Conservation (phyloP, 2,113 vertebrate species). For the Elephas maximus region DNA sequence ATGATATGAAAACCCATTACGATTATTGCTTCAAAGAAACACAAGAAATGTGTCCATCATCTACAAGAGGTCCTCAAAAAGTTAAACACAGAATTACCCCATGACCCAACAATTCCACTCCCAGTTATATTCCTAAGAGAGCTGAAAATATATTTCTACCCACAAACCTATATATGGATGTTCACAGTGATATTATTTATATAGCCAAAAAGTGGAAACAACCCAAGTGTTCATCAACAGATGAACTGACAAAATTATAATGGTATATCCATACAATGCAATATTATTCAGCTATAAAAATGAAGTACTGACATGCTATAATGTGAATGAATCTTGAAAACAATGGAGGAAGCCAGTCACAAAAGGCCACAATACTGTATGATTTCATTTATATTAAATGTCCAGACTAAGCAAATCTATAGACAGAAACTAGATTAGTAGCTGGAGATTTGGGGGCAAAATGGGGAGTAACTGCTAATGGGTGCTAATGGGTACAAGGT, state of each 20-base stretch:
- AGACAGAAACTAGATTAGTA: neutral
- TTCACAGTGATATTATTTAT: neutral
- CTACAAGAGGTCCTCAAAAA: neutral
- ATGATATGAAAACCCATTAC: slow-evolving; percentile 28
- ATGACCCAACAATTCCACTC: slow-evolving; percentile 1
- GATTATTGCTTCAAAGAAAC: slow-evolving; percentile 28
- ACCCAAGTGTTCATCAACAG: neutral
- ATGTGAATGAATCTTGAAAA: neutral
- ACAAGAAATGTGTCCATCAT: neutral
- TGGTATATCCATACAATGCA: neutral
- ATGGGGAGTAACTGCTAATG: neutral
- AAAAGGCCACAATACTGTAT: neutral
- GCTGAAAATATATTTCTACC: neutral
- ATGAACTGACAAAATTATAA: neutral
- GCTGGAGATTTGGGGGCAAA: neutral
- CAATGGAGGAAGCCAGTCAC: neutral
- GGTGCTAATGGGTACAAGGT: neutral
- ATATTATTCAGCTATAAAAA: neutral
- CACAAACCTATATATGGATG: neutral
- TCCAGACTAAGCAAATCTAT: neutral
- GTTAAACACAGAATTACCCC: neutral
- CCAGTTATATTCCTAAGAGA: neutral
- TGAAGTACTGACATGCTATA: neutral
- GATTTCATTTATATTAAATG: slow-evolving; percentile 18
- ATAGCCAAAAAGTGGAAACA: neutral